Conservation (phyloP, 2,888 invertebrate genomes). For the Drosophila nr. perissopoda region DNA sequence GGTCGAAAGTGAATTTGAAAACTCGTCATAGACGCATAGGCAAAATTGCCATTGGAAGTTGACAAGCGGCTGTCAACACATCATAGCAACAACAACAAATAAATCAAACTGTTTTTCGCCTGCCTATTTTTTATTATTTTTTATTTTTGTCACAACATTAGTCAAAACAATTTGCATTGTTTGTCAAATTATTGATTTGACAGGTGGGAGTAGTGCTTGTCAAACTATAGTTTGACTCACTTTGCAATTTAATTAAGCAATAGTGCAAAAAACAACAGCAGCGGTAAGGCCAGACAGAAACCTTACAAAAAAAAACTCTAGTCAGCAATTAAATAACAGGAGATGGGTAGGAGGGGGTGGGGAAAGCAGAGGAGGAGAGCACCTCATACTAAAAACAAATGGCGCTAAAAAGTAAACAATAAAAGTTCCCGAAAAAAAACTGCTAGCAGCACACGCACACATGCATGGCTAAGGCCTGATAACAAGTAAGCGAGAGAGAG, state of each 20-base stretch:
- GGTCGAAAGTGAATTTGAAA: constrained; percentile 17
- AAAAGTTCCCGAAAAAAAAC: constrained; percentile 26
- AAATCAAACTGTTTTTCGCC: background rate
- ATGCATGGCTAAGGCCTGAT: constrained; percentile 1
- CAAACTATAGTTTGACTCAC: constrained; percentile 35
- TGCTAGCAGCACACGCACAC: background rate
- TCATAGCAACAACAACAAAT: constrained; percentile 25
- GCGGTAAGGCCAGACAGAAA: constrained; percentile 25
- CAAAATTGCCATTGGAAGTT: constrained; percentile 68
- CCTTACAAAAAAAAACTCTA: constrained; percentile 29
- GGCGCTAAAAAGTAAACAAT: constrained; percentile 43
- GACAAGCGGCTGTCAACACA: constrained; percentile 40
- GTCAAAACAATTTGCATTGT: constrained; percentile 19
- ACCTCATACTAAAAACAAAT: constrained; percentile 32
- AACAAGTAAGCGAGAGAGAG: constrained; percentile 5
- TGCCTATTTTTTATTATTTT: background rate
- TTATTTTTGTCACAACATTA: background rate
- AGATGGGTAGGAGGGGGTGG: background rate
- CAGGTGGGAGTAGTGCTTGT: constrained; percentile 9
- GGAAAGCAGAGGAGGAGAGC: background rate
- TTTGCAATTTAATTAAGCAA: constrained; percentile 47
- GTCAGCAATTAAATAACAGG: constrained; percentile 30
- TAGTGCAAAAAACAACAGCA: background rate
- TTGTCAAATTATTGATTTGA: constrained; percentile 49
- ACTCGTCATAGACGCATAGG: constrained; percentile 29